These are phyloP conservation scores for Sceloporus undulatus DNA, from an alignment of 2,113 vertebrate genomes.

Conservation along the genomic window DNA sequence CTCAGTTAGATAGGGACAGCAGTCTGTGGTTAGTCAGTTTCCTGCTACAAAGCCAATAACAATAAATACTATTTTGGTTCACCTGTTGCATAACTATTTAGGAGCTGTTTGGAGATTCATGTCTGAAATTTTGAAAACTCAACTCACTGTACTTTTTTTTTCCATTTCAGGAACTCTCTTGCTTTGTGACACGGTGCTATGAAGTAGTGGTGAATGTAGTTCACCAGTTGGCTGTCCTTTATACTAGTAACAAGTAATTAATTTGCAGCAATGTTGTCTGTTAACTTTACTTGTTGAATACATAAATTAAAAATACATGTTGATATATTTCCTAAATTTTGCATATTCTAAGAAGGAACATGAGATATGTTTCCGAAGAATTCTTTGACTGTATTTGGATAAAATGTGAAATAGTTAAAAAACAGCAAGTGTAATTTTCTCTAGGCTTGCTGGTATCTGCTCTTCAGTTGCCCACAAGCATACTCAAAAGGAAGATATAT, in stretches of 20 bases:
- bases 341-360: neutral
- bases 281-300: conserved; percentile 30
- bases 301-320: conserved; percentile 27
- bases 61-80: conserved; percentile 20
- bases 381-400: neutral
- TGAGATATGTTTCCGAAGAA: neutral
- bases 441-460: too few relatives aligned
- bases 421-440: too few relatives aligned
- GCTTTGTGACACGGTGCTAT: conserved; percentile 94
- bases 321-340: conserved; percentile 3
- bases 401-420: neutral
- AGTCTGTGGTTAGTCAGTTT: neutral
- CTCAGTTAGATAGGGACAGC: too few relatives aligned
- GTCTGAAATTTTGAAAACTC: neutral
- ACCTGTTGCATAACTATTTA: neutral
- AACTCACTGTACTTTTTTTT: conserved; percentile 27
- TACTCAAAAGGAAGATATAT: neutral
- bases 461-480: too few relatives aligned
- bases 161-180: conserved; percentile 92
- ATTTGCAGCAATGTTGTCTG: conserved; percentile 48
- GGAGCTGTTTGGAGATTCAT: neutral
- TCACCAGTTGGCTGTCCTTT: conserved; percentile 94
- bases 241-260: conserved; percentile 95
- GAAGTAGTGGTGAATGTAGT: conserved; percentile 96
- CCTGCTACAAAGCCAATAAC: neutral